Evolutionary conservation across 2,113 vertebrate species (phyloP).

Genomic region (Phycodurus eques): DNA sequence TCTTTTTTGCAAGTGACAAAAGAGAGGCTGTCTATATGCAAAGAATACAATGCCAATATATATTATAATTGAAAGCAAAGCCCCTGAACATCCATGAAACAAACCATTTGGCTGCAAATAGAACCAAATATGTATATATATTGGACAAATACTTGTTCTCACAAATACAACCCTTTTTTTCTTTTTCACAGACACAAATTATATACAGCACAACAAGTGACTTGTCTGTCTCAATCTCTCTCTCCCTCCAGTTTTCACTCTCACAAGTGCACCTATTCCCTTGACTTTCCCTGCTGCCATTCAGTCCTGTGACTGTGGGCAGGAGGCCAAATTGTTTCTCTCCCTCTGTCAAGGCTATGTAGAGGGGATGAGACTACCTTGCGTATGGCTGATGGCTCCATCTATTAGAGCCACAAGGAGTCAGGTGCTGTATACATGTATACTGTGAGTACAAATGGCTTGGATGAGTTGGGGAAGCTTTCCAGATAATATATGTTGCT

Average conservation of each 20-base stretch:
- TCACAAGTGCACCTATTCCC: conserved; percentile 17
- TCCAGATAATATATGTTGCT: neutral
- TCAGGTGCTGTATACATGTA: conserved; percentile 23
- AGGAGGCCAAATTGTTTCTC: conserved; percentile 72
- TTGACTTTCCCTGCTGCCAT: conserved; percentile 51
- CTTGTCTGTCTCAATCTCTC: conserved; percentile 9
- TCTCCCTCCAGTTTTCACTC: neutral
- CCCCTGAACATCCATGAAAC: no score
- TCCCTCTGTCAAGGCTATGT: conserved; percentile 49
- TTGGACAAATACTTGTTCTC: conserved; percentile 11
- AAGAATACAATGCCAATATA: conserved; percentile 20
- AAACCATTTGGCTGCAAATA: no score
- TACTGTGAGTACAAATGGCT: conserved; percentile 5
- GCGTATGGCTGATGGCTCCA: conserved; percentile 64
- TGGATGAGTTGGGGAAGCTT: conserved; percentile 12
- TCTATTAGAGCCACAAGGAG: conserved; percentile 66
- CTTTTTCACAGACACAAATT: conserved; percentile 28
- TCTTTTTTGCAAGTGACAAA: conserved; percentile 28
- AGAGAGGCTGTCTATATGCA: conserved; percentile 43
- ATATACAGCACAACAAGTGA: conserved; percentile 8
- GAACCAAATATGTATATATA: neutral
- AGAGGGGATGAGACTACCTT: conserved; percentile 58
- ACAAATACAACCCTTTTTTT: conserved; percentile 25
- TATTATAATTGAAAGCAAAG: neutral
- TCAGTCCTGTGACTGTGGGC: conserved; percentile 66